Conservation (phyloP, 1,140 invertebrate species). For the Pseudomyrmex pallidus region DNA sequence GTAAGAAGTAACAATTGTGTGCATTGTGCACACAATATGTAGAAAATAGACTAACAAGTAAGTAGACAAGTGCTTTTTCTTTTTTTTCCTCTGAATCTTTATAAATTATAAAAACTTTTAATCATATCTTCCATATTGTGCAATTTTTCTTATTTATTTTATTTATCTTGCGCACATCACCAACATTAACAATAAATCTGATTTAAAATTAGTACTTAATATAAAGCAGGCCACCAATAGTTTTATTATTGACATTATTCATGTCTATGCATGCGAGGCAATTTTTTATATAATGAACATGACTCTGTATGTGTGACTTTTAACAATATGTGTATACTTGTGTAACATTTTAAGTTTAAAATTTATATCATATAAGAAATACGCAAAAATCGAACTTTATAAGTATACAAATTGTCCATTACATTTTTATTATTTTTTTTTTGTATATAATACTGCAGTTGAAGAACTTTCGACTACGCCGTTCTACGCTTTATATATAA, state of each 20-base stretch:
- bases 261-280: conserved; percentile 2
- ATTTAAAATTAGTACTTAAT: conserved; percentile 60
- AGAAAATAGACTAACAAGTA: conserved; percentile 6
- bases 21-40: conserved; percentile 27
- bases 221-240: conserved; percentile 45
- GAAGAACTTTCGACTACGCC: conserved; percentile 33
- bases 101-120: conserved; percentile 51
- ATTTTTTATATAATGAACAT: conserved; percentile 19
- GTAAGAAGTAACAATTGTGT: conserved; percentile 39
- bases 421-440: conserved; percentile 4
- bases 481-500: conserved; percentile 54
- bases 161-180: conserved; percentile 64
- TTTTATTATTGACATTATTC: conserved; percentile 39
- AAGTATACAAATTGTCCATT: conserved; percentile 42
- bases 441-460: conserved; percentile 49
- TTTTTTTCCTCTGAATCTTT: neutral
- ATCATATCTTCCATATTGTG: conserved; percentile 77
- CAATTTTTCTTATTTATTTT: conserved; percentile 60
- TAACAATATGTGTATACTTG: conserved; percentile 25
- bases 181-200: conserved; percentile 49
- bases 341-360: conserved; percentile 42
- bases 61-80: neutral
- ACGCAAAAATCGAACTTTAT: conserved; percentile 32
- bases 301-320: conserved; percentile 13
- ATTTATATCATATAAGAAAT: conserved; percentile 46